Conservation (phyloP, 2,797 vertebrate genomes). For the Euthynnus affinis region DNA sequence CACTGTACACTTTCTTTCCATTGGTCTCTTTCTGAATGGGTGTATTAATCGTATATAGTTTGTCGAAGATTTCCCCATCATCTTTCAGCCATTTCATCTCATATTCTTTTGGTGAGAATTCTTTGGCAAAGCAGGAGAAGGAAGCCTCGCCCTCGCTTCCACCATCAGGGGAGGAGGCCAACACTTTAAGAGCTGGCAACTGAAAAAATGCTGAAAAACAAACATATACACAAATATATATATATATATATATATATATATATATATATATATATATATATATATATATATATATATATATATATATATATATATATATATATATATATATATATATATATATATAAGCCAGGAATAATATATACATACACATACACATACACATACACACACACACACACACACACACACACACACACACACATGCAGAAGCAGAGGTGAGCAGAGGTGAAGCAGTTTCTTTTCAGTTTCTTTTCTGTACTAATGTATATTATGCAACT, state of each 20-base stretch:
- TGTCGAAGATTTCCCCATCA: fast-evolving
- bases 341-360: constrained; percentile 60
- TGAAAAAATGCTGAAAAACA: constrained; percentile 72
- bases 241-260: too few relatives aligned
- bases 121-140: constrained; percentile 83
- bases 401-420: too few relatives aligned
- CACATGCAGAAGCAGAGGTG: constrained; percentile 69
- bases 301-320: constrained; percentile 74
- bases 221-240: constrained; percentile 74
- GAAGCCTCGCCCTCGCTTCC: constrained; percentile 66
- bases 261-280: constrained; percentile 33
- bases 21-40: neutral
- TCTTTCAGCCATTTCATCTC: constrained; percentile 82
- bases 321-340: too few relatives aligned
- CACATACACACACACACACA: too few relatives aligned
- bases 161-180: constrained; percentile 63
- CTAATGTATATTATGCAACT: neutral
- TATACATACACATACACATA: too few relatives aligned
- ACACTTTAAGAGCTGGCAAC: constrained; percentile 78
- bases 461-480: too few relatives aligned
- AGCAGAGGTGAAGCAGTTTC: too few relatives aligned
- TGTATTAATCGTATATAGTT: neutral
- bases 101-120: constrained; percentile 77
- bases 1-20: constrained; percentile 36
- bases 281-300: too few relatives aligned